phyloP scores from a whole-genome alignment of 2,113 vertebrate species.

The Zosterops lateralis region DNA sequence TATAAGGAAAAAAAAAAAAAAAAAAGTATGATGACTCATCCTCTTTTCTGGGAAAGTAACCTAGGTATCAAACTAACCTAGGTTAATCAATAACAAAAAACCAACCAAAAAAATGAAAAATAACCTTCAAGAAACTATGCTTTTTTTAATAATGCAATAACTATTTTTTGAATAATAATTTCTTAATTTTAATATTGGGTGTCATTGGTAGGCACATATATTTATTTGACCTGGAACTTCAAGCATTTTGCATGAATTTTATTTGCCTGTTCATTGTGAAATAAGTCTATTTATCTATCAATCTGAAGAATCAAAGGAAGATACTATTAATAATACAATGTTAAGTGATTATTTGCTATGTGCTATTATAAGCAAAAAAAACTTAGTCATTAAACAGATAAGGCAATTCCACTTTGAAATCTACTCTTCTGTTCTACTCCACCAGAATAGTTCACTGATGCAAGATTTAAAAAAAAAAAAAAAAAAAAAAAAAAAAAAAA shows the following conservation, averaged over 20 bases:
- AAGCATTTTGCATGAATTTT: background rate
- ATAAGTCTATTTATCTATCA: background rate
- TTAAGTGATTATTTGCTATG: background rate
- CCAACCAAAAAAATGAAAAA: too few relatives aligned
- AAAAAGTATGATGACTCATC: background rate
- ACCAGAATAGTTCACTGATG: background rate
- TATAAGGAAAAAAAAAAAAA: background rate
- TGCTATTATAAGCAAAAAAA: background rate
- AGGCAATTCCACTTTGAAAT: background rate
- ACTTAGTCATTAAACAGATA: background rate
- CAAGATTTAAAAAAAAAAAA: background rate
- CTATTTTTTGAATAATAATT: background rate
- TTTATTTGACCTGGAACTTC: background rate
- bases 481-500: background rate
- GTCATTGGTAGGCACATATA: background rate
- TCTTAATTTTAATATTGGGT: background rate
- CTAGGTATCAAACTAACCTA: background rate
- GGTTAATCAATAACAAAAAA: background rate
- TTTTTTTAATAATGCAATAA: background rate
- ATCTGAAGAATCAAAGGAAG: background rate
- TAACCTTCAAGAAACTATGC: background rate
- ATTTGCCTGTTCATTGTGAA: background rate
- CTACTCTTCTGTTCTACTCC: background rate
- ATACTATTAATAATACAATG: background rate
- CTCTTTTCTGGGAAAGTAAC: background rate